Evolutionary conservation across 2,797 vertebrate genomes (phyloP), one percentile per base, ranked within the genome.

Genomic region (Phataginus tricuspis): DNA sequence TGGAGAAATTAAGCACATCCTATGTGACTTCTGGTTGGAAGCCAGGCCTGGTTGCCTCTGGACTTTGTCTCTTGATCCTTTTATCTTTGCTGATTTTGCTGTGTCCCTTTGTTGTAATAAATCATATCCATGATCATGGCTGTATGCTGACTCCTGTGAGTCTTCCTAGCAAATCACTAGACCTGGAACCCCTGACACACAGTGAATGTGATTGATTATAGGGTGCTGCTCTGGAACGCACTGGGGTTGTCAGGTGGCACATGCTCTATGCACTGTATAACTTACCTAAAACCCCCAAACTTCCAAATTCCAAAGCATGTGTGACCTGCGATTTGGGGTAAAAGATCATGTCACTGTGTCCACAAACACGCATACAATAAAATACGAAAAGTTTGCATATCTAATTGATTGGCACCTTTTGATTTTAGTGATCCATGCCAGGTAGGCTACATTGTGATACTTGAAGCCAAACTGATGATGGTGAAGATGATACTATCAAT

Each of bases 191-290:
- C 37, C n/a, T 21, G 34, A 42, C 45, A 18, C 18, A 39, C 23
- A 42, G 14, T 34, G 55, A 34, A 19, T n/a, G 72, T 8, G 34
- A 86, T 0, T 37, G 61, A 72, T 37, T 19, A 14, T 4, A 51
- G 11, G 15, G 7, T 1, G 1, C 23, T 71, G 7, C n/a, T 49
- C 31, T 0, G 27, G n/a, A n/a, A 4, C 0, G 39, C 21, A 61
- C 53, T n/a, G 66, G 66, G 15, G 29, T 19, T 57, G 29, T 34
- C n/a, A 1, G 2, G 21, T 29, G 34, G 10, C 63, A 21, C 29
- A 3, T 27, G 31, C 25, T 23, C 0, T 8, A 16, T 15, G 55
- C 25, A 14, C 31, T 25, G 19, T 21, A 10, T 72, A 14, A 18
- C 31, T 77, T 51, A 23, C 9, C 31, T 3, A 37, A 63, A 42